Base-by-base conservation (phyloP, 1,140 invertebrate species). In the Brachionus sp. region DNA sequence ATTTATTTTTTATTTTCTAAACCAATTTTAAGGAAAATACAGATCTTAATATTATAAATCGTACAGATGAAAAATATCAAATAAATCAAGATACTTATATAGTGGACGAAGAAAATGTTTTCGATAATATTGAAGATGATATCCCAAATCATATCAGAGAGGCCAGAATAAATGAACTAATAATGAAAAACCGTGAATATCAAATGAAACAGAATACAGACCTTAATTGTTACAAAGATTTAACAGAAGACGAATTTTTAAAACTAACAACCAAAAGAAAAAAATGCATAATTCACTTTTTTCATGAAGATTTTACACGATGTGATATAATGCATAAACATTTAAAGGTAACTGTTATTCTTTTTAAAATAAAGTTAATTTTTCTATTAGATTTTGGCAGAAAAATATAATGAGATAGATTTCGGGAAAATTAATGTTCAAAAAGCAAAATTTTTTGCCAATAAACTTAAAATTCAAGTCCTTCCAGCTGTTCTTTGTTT, bases 401-500 rank as follows among this genome's bases (percentile, higher is more conserved):
- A 86, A 77, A 87, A 87, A 75, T 86, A 88, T 85, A 88, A 87
- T 86, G 86, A 87, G 70, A 87, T 87, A 77, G 87, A 86, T 66
- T 88, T 88, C 86, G 86, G 86, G 29, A 87, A 86, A 77, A 85
- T 88, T 10, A 87, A 86, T 86, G 88, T 87, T 7, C 87, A 88
- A 44, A 87, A 85, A 16, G 86, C 86, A 19, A 88, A 88, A 77
- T 88, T 87, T 77, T 86, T 87, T 66, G 87, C 88, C 5, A 85
- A 86, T 53, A 88, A 87, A 84, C 84, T 88, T 23, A 88, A 87
- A 82, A 86, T 88, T 29, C 84, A 86, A 73, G 85, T 87, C 13
- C 78, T 88, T 46, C 88, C 88, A 84, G 86, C 87, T n/a, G 84
- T 88, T 25, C 84, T 87, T 25, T 88, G 87, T 84, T 88, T 88